Percentiles rank a stretch among this genome's conserved stretches.
Conservation (phyloP, 35 echinoderm and acorn worm genomes). For the Stichopus chloronotus region DNA sequence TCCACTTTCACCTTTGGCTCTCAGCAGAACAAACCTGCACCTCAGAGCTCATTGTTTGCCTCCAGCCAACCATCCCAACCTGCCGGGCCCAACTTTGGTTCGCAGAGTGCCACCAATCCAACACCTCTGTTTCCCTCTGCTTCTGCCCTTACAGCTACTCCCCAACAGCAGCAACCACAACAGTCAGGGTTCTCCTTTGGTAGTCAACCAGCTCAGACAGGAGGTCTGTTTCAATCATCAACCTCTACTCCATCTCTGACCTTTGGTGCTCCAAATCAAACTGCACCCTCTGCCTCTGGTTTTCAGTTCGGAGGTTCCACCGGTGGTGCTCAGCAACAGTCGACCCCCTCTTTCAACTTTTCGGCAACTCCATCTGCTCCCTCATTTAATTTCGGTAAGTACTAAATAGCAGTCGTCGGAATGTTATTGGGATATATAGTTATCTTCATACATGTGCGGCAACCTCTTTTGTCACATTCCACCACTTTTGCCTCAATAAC, state of each 20-base stretch:
- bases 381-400: conserved; percentile 10
- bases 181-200: conserved; percentile 31
- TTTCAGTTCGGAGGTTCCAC: not conserved
- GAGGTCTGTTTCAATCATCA: not conserved
- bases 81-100: not conserved
- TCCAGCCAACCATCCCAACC: conserved; percentile 1
- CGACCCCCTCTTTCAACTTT: conserved; percentile 14
- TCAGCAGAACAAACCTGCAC: conserved; percentile 9
- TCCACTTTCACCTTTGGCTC: conserved; percentile 11
- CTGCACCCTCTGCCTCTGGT: not conserved
- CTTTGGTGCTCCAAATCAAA: not conserved
- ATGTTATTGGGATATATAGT: no score
- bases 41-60: conserved; percentile 12
- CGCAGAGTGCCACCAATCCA: not conserved
- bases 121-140: not conserved
- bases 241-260: conserved; percentile 30
- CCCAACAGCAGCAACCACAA: not conserved
- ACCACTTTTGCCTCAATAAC: no score
- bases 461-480: no score
- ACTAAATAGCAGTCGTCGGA: not conserved
- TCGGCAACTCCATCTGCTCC: not conserved
- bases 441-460: no score
- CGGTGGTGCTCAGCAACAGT: not conserved
- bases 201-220: not conserved
- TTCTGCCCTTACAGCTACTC: not conserved